Evolutionary conservation across 2,888 invertebrate genomes (phyloP).

Genomic region (Megalurothrips usitatus): DNA sequence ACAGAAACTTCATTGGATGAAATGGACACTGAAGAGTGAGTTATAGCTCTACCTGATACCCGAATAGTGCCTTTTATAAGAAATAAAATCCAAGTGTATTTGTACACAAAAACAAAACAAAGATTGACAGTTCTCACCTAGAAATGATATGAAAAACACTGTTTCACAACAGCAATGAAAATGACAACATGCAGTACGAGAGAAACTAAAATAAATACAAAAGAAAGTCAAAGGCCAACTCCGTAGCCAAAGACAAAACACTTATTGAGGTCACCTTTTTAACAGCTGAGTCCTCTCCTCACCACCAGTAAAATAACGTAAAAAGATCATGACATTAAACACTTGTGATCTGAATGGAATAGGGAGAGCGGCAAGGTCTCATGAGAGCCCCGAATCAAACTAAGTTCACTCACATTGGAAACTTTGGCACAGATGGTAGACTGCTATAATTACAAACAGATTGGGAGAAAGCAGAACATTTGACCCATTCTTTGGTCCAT

Average conservation of each 20-base stretch:
- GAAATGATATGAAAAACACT: neutral
- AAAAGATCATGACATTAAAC: neutral
- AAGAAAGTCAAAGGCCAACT: neutral
- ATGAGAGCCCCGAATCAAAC: neutral
- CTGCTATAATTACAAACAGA: neutral
- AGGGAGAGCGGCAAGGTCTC: neutral
- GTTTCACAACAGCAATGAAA: neutral
- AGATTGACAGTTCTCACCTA: neutral
- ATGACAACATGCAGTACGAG: neutral
- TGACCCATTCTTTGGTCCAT: neutral
- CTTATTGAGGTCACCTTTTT: neutral
- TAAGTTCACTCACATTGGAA: neutral
- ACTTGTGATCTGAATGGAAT: neutral
- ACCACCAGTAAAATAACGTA: neutral
- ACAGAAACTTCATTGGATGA: neutral
- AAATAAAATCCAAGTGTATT: neutral
- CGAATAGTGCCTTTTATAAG: neutral
- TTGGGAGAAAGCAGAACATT: neutral
- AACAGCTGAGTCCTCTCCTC: neutral
- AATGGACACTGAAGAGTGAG: neutral
- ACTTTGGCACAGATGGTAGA: constrained; percentile 12
- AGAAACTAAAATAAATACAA: neutral
- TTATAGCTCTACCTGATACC: neutral
- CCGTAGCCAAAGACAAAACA: neutral
- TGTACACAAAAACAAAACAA: neutral